phyloP scores from a whole-genome alignment of 2,888 invertebrate genomes.

The Volucella inflata region DNA sequence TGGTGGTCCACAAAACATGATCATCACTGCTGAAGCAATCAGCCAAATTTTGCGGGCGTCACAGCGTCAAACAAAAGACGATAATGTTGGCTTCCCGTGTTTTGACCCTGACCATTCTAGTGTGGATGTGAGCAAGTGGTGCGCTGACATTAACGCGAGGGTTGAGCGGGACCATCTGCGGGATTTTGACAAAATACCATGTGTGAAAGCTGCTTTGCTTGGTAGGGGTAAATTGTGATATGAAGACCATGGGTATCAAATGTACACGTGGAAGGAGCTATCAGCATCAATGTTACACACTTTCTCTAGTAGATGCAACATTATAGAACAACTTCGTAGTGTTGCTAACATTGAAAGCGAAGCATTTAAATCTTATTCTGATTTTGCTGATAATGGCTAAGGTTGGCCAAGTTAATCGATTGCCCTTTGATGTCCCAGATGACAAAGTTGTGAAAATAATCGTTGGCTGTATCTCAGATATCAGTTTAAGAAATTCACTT shows the following conservation, averaged over 20 bases:
- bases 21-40: slow-evolving; percentile 43
- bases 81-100: slow-evolving; percentile 27
- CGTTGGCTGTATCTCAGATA: slow-evolving; percentile 42
- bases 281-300: slow-evolving; percentile 19
- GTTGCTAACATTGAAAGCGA: slow-evolving; percentile 27
- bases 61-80: slow-evolving; percentile 25
- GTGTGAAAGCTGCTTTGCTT: slow-evolving; percentile 15
- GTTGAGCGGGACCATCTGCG: slow-evolving; percentile 54
- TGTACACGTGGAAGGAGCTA: background rate
- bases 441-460: slow-evolving; percentile 18
- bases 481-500: slow-evolving; percentile 21
- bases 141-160: background rate
- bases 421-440: slow-evolving; percentile 24
- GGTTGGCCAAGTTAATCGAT: slow-evolving; percentile 27
- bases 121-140: slow-evolving; percentile 24
- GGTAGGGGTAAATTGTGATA: background rate
- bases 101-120: slow-evolving; percentile 47
- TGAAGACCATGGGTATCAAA: background rate
- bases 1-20: slow-evolving; percentile 5
- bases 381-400: slow-evolving; percentile 36
- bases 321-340: slow-evolving; percentile 9
- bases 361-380: slow-evolving; percentile 14
- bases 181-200: slow-evolving; percentile 57
- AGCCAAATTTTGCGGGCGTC: slow-evolving; percentile 43
- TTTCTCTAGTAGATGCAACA: slow-evolving; percentile 13